Base-by-base conservation (phyloP, 2,113 vertebrate species). In the Lynx canadensis region DNA sequence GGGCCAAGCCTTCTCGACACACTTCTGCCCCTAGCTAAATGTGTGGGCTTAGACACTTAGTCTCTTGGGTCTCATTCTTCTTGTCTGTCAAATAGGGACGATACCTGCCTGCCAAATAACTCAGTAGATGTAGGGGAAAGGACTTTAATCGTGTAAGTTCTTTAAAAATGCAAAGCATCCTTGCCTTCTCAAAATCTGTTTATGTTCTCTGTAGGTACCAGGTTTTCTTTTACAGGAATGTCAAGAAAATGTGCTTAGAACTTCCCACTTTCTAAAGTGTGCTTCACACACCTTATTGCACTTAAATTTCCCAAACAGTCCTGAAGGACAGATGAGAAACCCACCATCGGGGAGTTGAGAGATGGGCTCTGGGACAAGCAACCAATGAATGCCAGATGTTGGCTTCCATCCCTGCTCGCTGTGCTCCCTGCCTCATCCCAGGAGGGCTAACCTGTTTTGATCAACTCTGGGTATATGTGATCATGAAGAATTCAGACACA, bases 201-300 rank as follows among this genome's bases (percentile, higher is more conserved):
- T 29, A 9, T 83, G 68, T 60, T 69, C 74, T 92, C 15, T 69
- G 11, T 86, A 87, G 68, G 29, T 13, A 65, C 27, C 29, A 13
- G 11, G 0, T 71, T 87, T 89, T 89, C 33, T 96, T 94, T 92
- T 23, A 84, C 16, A 95, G 4, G 71, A 74, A 83, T 55, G 21
- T 95, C 73, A 89, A 79, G 63, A 95, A 82, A 93, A 74, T 41
- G n/a, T 90, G 38, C 79, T 81, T 29, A 55, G 6, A 18, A 48
- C 15, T 78, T 93, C 82, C 14, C 31, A 89, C 66, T 79, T 93
- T 95, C 92, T 41, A 89, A 55, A 69, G 33, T 83, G 6, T 91
- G 36, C 48, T 52, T 79, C 25, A 8, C 65, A 50, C 0, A 86
- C 52, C 73, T 98, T 0, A 0, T 27, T 55, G 33, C 7, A 31